Percentiles rank a stretch among this genome's conserved stretches.
Conservation (phyloP, 2,888 invertebrate species). For the Portevinia maculata region DNA sequence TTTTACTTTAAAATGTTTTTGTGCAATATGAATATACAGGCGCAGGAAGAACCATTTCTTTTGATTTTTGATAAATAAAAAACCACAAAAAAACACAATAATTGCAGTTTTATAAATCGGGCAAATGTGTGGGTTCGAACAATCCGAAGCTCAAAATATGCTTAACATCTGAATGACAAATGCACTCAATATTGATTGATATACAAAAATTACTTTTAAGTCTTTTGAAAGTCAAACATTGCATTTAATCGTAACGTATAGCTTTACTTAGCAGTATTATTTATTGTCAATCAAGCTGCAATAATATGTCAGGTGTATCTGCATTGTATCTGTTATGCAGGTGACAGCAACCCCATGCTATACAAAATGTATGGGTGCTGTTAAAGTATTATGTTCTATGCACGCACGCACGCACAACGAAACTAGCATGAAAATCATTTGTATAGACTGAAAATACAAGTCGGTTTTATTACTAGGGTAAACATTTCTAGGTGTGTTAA, state of each 20-base stretch:
- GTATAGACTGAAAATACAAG: not conserved
- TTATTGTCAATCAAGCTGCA: slow-evolving; percentile 44
- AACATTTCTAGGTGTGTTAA: slow-evolving; percentile 55
- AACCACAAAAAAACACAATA: too few species aligned
- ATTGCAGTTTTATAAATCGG: too few species aligned
- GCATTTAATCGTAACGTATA: not conserved
- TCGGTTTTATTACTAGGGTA: slow-evolving; percentile 12
- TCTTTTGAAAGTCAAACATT: too few species aligned
- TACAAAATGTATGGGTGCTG: slow-evolving; percentile 41
- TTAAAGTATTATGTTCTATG: slow-evolving; percentile 25
- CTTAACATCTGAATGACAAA: too few species aligned
- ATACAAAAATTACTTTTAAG: too few species aligned
- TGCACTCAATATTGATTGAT: too few species aligned
- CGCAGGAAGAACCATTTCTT: too few species aligned
- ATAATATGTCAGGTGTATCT: slow-evolving; percentile 54
- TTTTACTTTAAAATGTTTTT: too few species aligned
- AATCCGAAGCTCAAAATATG: too few species aligned
- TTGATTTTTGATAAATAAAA: too few species aligned
- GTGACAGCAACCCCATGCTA: slow-evolving; percentile 21
- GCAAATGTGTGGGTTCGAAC: too few species aligned
- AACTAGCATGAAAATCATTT: slow-evolving; percentile 16
- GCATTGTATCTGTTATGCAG: slow-evolving; percentile 4
- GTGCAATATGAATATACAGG: too few species aligned
- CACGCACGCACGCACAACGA: slow-evolving; percentile 41
- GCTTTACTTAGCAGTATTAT: slow-evolving; percentile 1